phyloP scores from a whole-genome alignment of 2,113 vertebrate species.

The Varanus salvator region DNA sequence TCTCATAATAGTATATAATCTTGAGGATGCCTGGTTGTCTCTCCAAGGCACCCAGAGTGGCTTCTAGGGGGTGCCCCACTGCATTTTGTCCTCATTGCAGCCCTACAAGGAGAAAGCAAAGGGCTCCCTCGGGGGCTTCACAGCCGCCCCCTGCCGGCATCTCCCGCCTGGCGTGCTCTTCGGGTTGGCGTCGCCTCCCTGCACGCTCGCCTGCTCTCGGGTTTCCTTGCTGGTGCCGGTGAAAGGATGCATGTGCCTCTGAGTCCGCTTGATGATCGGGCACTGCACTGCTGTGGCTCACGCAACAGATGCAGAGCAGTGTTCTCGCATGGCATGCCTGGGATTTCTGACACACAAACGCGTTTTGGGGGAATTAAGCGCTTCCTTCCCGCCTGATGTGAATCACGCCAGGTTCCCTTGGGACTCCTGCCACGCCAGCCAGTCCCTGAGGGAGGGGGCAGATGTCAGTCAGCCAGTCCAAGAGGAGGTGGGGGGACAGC shows the following conservation, averaged over 20 bases:
- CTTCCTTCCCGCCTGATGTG: constrained; percentile 53
- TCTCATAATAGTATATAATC: too few relatives aligned
- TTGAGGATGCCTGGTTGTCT: too few relatives aligned
- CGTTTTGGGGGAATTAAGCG: constrained; percentile 65
- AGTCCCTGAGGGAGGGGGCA: constrained; percentile 71
- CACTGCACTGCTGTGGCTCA: constrained; percentile 59
- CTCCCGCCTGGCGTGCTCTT: rapidly evolving
- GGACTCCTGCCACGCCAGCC: constrained; percentile 56
- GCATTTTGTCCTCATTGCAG: not conserved
- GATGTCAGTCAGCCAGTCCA: constrained; percentile 65
- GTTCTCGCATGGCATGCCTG: constrained; percentile 54
- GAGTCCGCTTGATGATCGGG: constrained; percentile 57
- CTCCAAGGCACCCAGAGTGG: not conserved
- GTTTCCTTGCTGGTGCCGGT: not conserved
- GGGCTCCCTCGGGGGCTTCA: too few relatives aligned
- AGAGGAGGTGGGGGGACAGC: not conserved
- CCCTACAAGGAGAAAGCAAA: not conserved
- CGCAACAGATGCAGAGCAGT: constrained; percentile 54
- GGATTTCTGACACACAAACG: constrained; percentile 64
- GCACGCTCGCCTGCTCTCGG: not conserved
- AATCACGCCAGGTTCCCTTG: constrained; percentile 58
- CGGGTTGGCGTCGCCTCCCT: not conserved
- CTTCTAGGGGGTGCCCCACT: too few relatives aligned
- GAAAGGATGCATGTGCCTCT: constrained; percentile 60
- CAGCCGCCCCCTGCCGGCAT: too few relatives aligned